Percentiles rank a stretch among this genome's conserved stretches.
Evolutionary conservation across 2,113 vertebrate species (phyloP).

Genomic region (Ptyas mucosa): DNA sequence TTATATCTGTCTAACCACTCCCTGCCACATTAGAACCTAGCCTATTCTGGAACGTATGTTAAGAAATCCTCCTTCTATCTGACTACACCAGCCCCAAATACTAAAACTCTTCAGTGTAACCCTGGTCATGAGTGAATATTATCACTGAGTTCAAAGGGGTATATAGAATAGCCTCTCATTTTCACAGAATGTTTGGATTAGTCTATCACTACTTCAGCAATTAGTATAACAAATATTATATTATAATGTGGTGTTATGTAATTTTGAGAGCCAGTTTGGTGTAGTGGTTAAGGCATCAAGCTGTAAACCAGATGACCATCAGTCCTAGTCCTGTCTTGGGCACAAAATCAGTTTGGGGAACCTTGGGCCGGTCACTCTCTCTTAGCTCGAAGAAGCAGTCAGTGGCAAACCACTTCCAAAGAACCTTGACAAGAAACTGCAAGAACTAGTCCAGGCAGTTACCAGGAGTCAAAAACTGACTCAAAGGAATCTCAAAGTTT

Average conservation of each 20-base stretch:
- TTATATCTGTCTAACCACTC: not conserved
- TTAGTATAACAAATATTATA: not conserved
- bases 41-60: not conserved
- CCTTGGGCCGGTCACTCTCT: not conserved
- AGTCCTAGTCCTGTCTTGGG: not conserved
- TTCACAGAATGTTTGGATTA: not conserved
- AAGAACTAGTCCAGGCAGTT: not conserved
- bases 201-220: not conserved
- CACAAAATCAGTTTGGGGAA: not conserved
- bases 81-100: not conserved
- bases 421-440: not conserved
- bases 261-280: not conserved
- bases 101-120: not conserved
- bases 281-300: not conserved
- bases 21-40: not conserved
- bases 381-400: not conserved
- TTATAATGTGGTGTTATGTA: not conserved
- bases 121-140: not conserved
- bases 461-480: not conserved
- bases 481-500: not conserved
- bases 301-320: not conserved
- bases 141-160: not conserved
- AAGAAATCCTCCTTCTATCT: not conserved
- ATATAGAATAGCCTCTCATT: not conserved
- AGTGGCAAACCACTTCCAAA: not conserved